Base-by-base conservation (phyloP, 2,113 vertebrate genomes). In the Polypterus senegalus region DNA sequence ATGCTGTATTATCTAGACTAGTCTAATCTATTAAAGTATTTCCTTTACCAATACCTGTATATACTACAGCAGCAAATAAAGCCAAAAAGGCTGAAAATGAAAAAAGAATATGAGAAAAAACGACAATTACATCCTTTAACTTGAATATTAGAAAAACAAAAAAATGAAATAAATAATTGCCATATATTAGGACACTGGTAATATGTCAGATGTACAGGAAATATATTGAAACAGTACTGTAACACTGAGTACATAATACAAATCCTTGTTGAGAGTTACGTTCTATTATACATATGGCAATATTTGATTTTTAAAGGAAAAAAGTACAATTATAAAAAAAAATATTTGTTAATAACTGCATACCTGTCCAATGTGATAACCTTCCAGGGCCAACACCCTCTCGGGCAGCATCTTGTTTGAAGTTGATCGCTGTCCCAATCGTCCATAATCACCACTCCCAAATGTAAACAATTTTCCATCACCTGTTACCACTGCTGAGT, bases 391-490 rank as follows among this genome's bases (percentile, higher is more conserved):
- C 47, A 81, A 74, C 44, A 89, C 87, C 60, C 81, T 78, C 64
- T 89, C 87, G 11, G 87, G 87, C 9, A 86, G 63, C 84, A 86
- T 83, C 76, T 86, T 88, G 71, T 87, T 89, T 47, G 85, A 87
- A 11, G 86, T 86, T 11, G 83, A 88, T 67, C 86, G 77, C 61
- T 81, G 84, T 70, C 87, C 86, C 66, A 88, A 75, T 7, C 87
- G 83, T 4, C 86, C 86, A 9, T 85, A 89, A 69, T 89, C 86
- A 45, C 86, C 86, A 11, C 84, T 86, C 54, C 87, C 87, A 3
- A 88, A 89, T 44, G 87, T 89, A 66, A 85, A 88, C 54, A 89
- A 73, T 55, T 88, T 89, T 48, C 87, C 87, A 49, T 89, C 84
- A 6, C 79, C 73, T 5, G 87, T 89, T 8, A 88, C 80, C 53